Conservation (phyloP, 1,140 invertebrate genomes). For the Bombus consobrinus region DNA sequence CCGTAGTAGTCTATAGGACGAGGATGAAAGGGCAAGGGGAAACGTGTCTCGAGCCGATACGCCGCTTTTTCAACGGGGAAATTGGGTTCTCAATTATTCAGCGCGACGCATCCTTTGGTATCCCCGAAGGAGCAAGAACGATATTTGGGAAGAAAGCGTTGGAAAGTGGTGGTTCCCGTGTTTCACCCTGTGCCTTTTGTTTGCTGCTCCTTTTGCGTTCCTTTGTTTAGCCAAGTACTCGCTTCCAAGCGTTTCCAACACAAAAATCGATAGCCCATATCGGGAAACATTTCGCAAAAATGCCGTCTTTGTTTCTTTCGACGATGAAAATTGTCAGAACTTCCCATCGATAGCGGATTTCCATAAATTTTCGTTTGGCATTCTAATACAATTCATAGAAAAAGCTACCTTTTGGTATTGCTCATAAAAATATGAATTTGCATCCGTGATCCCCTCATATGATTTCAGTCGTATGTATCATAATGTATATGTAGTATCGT, state of each 20-base stretch:
- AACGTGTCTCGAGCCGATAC: conserved; percentile 23
- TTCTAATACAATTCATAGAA: neutral
- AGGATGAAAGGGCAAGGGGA: neutral
- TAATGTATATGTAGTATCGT: no score
- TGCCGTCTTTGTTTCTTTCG: neutral
- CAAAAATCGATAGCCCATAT: conserved; percentile 6
- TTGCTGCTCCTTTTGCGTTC: neutral
- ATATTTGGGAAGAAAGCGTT: conserved; percentile 23
- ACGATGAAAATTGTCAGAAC: no score
- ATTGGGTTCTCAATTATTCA: conserved; percentile 67
- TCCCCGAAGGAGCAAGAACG: conserved; percentile 24
- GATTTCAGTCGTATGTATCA: no score
- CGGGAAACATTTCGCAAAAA: neutral
- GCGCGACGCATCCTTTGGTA: conserved; percentile 33
- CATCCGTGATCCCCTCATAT: no score
- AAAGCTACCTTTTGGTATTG: no score
- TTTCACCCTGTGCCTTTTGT: conserved; percentile 6
- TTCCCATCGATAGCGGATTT: neutral
- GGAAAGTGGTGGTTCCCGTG: conserved; percentile 28
- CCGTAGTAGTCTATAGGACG: neutral
- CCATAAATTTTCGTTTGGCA: neutral
- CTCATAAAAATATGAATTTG: no score
- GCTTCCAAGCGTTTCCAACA: neutral
- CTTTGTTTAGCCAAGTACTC: neutral
- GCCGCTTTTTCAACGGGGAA: conserved; percentile 51